Evolutionary conservation across 2,797 vertebrate genomes (phyloP), one percentile per base, ranked within the genome.

Genomic region (Columba guinea): DNA sequence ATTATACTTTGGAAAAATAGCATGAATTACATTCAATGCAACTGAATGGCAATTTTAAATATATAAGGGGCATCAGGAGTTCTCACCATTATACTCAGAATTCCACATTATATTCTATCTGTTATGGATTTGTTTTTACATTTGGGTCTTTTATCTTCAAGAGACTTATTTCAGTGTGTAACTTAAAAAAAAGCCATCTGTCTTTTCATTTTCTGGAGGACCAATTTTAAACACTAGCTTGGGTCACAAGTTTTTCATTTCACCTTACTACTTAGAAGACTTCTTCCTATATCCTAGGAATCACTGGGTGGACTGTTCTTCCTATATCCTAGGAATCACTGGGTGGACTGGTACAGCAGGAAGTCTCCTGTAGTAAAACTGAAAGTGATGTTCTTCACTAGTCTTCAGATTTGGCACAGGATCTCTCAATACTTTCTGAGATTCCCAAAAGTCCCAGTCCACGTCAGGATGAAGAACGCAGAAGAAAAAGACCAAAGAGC

Each of bases 31-130:
- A 97, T 96, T 97, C 97, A 95, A 65, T 89, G 97, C 96, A 95
- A 97, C 95, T 97, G 97, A 98, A 97, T 97, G 97, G 97, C 95
- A 98, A 98, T 98, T 98, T 98, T 94, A 97, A 97, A 97, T 96
- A 97, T 97, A 96, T 96, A 97, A 97, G 97, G 98, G 98, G 96
- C 97, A 98, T 96, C 74, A 52, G 94, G 95, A 97, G 94, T 94
- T 96, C 95, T 97, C 87, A 1, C 97, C 97, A 97, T 97, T 97
- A 97, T 96, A 92, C 89, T 94, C 79, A 93, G 96, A 95, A 98
- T 97, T 97, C 97, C 96, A 96, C 95, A 94, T 94, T 95, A 95
- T 95, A 93, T 95, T 97, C 97, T 95, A 90, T 91, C 93, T 95
- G 71, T 94, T 96, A 94, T 69, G 86, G 90, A 95, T 96, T 96